These are phyloP conservation scores for Enhydra lutris DNA, from an alignment of 2,113 vertebrate genomes.

Conservation along the genomic window DNA sequence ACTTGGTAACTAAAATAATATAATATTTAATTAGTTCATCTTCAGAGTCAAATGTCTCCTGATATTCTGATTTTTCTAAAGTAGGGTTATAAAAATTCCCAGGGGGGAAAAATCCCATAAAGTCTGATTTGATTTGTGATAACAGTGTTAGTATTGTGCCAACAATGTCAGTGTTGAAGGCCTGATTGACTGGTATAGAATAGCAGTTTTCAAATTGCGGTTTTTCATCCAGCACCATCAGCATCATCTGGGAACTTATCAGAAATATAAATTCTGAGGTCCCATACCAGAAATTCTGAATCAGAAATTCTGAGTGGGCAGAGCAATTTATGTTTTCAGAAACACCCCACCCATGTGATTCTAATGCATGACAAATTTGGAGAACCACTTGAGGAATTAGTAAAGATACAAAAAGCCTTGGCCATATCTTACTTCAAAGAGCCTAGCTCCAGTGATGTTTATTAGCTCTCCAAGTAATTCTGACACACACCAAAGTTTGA, in stretches of 20 bases:
- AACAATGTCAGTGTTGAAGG: not conserved
- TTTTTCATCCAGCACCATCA: not conserved
- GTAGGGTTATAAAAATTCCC: not conserved
- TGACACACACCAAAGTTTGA: not conserved
- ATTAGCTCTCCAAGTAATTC: not conserved
- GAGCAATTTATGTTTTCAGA: not conserved
- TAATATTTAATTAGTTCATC: constrained; percentile 31
- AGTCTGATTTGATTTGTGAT: not conserved
- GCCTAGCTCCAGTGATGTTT: not conserved
- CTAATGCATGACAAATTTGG: not conserved
- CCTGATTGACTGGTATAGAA: not conserved
- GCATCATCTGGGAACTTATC: not conserved
- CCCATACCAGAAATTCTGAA: not conserved
- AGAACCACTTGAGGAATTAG: not conserved
- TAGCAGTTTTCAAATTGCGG: not conserved
- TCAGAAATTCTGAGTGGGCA: not conserved
- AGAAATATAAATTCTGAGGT: not conserved
- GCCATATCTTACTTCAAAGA: not conserved
- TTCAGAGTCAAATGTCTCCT: constrained; percentile 27
- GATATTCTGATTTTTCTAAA: constrained; percentile 30
- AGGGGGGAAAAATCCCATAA: not conserved
- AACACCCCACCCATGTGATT: not conserved
- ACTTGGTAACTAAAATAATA: constrained; percentile 24
- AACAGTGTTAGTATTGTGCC: not conserved
- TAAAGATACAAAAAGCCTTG: not conserved